phyloP scores from a whole-genome alignment of 2,113 vertebrate genomes.

The Rhabdornis inornatus region DNA sequence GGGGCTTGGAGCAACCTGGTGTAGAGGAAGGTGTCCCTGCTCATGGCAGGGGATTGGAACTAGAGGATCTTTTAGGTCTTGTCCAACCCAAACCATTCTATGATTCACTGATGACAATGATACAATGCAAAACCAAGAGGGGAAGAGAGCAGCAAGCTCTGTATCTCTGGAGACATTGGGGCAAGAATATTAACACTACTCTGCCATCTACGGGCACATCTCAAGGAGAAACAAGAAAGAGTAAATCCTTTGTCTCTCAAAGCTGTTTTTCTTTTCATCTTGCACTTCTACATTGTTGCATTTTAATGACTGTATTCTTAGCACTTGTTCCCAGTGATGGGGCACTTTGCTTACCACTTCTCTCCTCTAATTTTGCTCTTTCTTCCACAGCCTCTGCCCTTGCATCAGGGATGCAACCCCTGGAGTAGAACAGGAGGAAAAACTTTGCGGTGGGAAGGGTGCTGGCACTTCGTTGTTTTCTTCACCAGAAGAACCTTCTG shows the following conservation, averaged over 20 bases:
- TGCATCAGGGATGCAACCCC: neutral
- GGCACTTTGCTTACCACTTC: rapidly evolving
- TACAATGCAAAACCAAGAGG: neutral
- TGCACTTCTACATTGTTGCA: neutral
- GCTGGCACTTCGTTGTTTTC: neutral
- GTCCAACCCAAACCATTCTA: neutral
- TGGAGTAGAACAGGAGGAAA: neutral
- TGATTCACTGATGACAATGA: neutral
- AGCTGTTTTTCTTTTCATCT: neutral
- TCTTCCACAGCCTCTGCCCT: neutral
- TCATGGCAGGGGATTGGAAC: neutral
- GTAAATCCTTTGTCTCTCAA: neutral
- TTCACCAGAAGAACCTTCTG: neutral
- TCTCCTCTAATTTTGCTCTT: neutral
- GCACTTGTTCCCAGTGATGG: neutral
- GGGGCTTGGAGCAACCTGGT: neutral
- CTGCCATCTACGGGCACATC: neutral
- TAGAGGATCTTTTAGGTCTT: neutral
- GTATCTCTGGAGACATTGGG: neutral
- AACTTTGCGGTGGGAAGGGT: neutral
- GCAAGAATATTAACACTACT: neutral
- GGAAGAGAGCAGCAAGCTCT: neutral
- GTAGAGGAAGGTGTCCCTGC: neutral
- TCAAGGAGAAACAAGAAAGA: neutral
- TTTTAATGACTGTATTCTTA: neutral